Base-by-base conservation (phyloP, 2,113 vertebrate species). In the Rhynchopsitta pachyrhyncha region DNA sequence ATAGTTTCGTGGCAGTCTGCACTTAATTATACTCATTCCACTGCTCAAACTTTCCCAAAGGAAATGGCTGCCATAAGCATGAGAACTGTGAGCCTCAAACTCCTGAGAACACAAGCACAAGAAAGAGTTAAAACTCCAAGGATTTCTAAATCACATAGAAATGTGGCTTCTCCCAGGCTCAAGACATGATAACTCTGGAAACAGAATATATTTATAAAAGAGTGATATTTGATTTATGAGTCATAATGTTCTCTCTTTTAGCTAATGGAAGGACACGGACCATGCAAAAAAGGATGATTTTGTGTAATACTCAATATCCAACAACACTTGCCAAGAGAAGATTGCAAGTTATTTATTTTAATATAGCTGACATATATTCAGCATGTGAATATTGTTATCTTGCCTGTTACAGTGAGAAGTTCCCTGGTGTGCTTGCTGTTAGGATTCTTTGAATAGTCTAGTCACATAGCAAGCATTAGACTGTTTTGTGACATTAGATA, bases 1-100 rank as follows among this genome's bases (percentile, higher is more conserved):
- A 2, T n/a, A 17, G 17, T 53, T 95, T 20, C 10, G 2, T 11
- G 18, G 29, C 17, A 37, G 10, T 27, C 19, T 66, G 0, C 44
- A 27, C 13, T 73, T 79, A 52, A 20, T 39, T 17, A 13, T 1
- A 0, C 11, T 23, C 1, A 0, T 33, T 62, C 6, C 8, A 50
- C 50, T 22, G 50, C 28, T 87, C 53, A 14, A 0, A 24, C 11
- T 77, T 90, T 33, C 63, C 28, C 46, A 9, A 62, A 53, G 15
- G 15, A 0, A 55, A n/a, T 4, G 17, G 6, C n/a, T 59, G 29
- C 27, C 29, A 24, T 17, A 20, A 37, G 28, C 27, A 8, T 13
- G 6, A 35, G 42, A 86, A 28, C 27, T 17, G 24, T 10, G 25
- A 71, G 55, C 18, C 33, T 53, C 17, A 29, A 29, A 17, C 17